phyloP scores from a whole-genome alignment of 1,140 invertebrate species.

The Pogonomyrmex californicus region DNA sequence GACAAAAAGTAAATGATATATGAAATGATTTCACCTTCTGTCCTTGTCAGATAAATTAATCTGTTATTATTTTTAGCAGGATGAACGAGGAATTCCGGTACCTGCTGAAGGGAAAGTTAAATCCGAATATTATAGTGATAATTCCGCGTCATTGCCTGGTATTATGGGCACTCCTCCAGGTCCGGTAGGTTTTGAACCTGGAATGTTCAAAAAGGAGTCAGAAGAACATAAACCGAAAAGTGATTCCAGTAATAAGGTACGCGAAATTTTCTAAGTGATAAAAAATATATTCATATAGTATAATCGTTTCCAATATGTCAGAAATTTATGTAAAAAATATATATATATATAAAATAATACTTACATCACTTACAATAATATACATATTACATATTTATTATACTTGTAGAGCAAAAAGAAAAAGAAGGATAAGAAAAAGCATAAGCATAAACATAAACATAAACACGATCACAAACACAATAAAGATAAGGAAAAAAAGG shows the following conservation, averaged over 20 bases:
- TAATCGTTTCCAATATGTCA: background rate
- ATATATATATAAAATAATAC: too few species aligned
- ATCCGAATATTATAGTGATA: conserved; percentile 92
- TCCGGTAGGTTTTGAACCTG: conserved; percentile 92
- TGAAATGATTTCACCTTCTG: conserved; percentile 3
- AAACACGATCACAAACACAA: conserved; percentile 87
- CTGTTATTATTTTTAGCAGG: conserved; percentile 61
- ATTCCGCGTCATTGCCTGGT: conserved; percentile 91
- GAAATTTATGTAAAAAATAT: background rate
- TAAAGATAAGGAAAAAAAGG: conserved; percentile 83
- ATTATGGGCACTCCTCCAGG: conserved; percentile 88
- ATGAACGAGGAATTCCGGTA: conserved; percentile 74
- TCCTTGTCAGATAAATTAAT: background rate
- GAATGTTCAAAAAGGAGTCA: conserved; percentile 91
- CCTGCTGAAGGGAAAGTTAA: conserved; percentile 87
- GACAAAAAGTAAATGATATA: conserved; percentile 76
- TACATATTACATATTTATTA: background rate
- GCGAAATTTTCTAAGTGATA: conserved; percentile 21
- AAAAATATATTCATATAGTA: background rate
- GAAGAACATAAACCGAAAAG: conserved; percentile 85
- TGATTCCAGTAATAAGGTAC: conserved; percentile 88
- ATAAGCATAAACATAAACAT: conserved; percentile 86
- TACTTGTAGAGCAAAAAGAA: conserved; percentile 90
- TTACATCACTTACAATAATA: background rate
- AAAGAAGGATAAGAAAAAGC: conserved; percentile 88